Conservation (phyloP, 2,888 invertebrate genomes). For the Cheilosia vulpina region DNA sequence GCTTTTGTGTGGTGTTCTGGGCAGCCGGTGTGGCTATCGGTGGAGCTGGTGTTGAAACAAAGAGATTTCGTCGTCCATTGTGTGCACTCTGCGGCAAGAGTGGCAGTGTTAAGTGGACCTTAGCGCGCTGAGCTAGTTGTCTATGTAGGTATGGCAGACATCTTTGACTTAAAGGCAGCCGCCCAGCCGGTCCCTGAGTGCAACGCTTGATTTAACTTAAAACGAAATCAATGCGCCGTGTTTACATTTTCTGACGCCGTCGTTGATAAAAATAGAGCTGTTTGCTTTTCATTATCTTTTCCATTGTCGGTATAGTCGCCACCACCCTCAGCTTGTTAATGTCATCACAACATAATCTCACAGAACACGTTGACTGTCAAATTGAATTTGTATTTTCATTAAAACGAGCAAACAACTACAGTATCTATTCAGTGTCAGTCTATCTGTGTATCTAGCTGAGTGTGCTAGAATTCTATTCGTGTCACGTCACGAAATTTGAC, state of each 20-base stretch:
- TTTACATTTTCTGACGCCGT: neutral
- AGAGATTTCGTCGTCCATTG: constrained; percentile 31
- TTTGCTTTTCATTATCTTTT: constrained; percentile 70
- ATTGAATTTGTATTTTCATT: constrained; percentile 69
- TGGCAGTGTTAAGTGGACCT: constrained; percentile 52
- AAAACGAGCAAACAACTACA: constrained; percentile 53
- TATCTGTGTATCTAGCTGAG: constrained; percentile 20
- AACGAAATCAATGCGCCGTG: constrained; percentile 7
- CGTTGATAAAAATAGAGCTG: constrained; percentile 17
- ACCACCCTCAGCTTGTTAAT: constrained; percentile 17
- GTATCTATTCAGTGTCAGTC: constrained; percentile 15
- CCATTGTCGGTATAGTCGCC: constrained; percentile 1
- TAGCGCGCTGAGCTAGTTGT: constrained; percentile 49
- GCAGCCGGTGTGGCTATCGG: constrained; percentile 21
- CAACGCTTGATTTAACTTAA: neutral
- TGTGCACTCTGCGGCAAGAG: constrained; percentile 39
- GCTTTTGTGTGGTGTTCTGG: constrained; percentile 64
- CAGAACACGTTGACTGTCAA: constrained; percentile 34
- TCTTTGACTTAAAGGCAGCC: neutral
- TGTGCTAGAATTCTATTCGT: constrained; percentile 47
- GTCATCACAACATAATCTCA: constrained; percentile 58
- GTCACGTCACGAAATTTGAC: constrained; percentile 37
- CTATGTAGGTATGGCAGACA: constrained; percentile 24
- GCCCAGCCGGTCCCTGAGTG: neutral
- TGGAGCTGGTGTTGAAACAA: constrained; percentile 47